phyloP scores from a whole-genome alignment of 2,888 invertebrate genomes.

The Clostera curtula region DNA sequence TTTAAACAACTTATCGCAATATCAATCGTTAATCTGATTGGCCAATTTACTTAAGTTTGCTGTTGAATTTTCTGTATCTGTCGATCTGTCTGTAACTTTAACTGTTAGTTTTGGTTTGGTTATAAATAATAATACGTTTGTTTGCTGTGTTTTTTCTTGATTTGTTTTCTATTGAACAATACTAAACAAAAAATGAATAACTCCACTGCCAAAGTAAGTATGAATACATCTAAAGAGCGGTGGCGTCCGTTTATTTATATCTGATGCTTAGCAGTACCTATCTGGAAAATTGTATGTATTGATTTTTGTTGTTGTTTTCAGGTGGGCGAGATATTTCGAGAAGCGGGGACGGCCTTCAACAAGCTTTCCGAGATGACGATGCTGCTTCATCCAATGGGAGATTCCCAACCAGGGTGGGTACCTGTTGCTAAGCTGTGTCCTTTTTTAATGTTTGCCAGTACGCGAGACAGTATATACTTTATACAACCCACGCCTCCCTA shows the following conservation, averaged over 20 bases:
- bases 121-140: no score
- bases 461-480: background rate
- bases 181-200: slow-evolving; percentile 41
- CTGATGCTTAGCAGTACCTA: background rate
- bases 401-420: slow-evolving; percentile 84
- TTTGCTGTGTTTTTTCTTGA: no score
- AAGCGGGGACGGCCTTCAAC: slow-evolving; percentile 95
- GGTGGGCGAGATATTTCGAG: slow-evolving; percentile 98
- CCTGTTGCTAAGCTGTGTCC: background rate
- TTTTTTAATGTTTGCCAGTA: background rate
- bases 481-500: background rate
- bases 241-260: no score
- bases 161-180: no score
- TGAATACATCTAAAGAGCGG: no score
- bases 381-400: slow-evolving; percentile 93
- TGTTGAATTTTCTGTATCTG: no score
- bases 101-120: no score
- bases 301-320: slow-evolving; percentile 44
- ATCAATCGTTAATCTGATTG: no score
- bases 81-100: no score
- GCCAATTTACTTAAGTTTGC: no score
- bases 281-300: background rate
- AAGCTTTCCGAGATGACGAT: slow-evolving; percentile 95
- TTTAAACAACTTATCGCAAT: no score
- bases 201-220: slow-evolving; percentile 37